phyloP scores from a whole-genome alignment of 23 tunicate species.

The Trididemnum clinides region DNA sequence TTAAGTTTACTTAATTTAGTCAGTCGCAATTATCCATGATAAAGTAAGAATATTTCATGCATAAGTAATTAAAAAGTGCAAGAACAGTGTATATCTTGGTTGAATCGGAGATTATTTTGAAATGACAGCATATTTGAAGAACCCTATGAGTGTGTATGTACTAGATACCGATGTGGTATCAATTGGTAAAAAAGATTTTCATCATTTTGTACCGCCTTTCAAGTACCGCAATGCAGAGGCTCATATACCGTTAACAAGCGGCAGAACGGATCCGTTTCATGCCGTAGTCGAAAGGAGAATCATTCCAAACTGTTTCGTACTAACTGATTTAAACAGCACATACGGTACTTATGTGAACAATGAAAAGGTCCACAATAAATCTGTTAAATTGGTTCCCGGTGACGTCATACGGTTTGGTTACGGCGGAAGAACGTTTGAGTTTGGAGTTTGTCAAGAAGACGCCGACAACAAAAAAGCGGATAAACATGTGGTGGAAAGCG shows the following conservation, averaged over 20 bases:
- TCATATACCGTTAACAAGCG: constrained; percentile 43
- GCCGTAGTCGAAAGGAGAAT: constrained; percentile 59
- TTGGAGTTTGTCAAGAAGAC: constrained; percentile 1
- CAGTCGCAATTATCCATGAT: no score
- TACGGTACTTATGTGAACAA: constrained; percentile 79
- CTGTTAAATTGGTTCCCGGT: constrained; percentile 56
- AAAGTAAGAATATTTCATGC: no score
- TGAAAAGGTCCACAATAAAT: constrained; percentile 56
- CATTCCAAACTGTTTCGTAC: constrained; percentile 56
- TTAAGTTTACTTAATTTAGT: no score
- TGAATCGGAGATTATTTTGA: no score
- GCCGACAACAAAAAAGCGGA: no score
- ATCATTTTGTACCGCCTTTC: not conserved
- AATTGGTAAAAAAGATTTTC: constrained; percentile 9
- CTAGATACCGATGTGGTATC: constrained; percentile 58
- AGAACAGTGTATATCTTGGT: no score
- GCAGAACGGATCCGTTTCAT: constrained; percentile 54
- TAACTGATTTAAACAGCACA: constrained; percentile 63
- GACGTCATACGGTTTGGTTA: constrained; percentile 78
- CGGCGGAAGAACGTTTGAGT: constrained; percentile 64
- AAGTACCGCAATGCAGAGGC: constrained; percentile 18
- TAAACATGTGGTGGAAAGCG: no score
- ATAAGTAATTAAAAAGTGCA: no score
- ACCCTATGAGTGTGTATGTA: constrained; percentile 34
- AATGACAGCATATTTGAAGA: constrained; percentile 48